Evolutionary conservation across 1,140 invertebrate species (phyloP), one percentile per base, ranked within the genome.

Genomic region (Lordiphosa mommai): DNA sequence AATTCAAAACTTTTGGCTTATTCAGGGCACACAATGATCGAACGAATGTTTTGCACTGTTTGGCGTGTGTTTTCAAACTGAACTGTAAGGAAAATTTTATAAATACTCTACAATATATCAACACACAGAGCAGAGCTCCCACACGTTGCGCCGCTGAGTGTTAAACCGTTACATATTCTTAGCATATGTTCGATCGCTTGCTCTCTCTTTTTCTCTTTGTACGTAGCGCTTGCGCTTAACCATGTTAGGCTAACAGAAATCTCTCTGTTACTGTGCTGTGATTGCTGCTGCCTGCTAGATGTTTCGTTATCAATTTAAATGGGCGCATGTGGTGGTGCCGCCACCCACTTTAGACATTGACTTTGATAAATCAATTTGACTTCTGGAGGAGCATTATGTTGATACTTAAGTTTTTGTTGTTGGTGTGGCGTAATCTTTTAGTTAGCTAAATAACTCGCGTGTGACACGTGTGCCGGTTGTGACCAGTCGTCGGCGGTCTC

Each of bases 1-100:
- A 43, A 47, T 58, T 51, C 29, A 10, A 17, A 46, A 29, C 3
- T 16, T 2, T 29, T 30, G 3, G 20, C 17, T 23, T 20, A 51
- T 44, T n/a, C 44, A 20, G 17, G 17, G 17, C 17, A 20, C 32
- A 7, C 32, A 57, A 49, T 32, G 40, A 17, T 72, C 37, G 37
- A 49, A 30, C 14, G 20, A 46, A 59, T 60, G 72, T 51, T 66
- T 72, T 58, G 60, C 52, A 61, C 79, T 53, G 79, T 59, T 85
- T 84, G 55, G 60, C 77, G 72, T 64, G 50, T 61, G 69, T 63
- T 80, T 85, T 57, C 27, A 80, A 85, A 85, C 79, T 85, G 70
- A 79, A 70, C 52, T 33, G 57, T 46, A 65, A 61, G 65, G 61
- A 65, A 65, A 65, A 61, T 71, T 64, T 59, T 43, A 58, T 74